Conservation (phyloP, 2,113 vertebrate genomes). For the Ammodramus savannarum region DNA sequence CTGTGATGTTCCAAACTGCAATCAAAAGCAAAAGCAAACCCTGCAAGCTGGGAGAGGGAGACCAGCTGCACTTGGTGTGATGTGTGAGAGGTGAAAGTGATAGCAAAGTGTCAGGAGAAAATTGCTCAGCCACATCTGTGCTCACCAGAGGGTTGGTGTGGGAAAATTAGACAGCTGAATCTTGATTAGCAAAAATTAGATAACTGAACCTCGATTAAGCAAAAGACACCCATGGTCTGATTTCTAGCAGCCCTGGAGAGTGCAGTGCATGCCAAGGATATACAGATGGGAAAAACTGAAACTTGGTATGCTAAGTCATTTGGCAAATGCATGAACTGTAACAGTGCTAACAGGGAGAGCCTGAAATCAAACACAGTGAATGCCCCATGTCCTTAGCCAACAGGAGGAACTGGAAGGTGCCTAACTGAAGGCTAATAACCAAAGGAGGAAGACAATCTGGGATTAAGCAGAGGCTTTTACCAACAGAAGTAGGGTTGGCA, state of each 20-base stretch:
- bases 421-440: background rate
- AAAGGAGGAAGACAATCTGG: background rate
- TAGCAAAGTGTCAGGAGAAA: background rate
- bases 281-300: background rate
- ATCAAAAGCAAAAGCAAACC: background rate
- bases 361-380: accelerated
- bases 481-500: background rate
- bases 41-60: background rate
- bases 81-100: background rate
- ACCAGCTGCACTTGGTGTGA: background rate
- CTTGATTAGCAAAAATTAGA: background rate
- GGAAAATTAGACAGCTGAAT: background rate
- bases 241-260: background rate
- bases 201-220: background rate
- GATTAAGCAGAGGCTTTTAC: background rate
- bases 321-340: background rate
- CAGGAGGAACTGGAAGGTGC: accelerated
- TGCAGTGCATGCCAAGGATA: background rate
- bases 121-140: background rate
- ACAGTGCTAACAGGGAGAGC: background rate
- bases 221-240: background rate
- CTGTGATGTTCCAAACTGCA: accelerated
- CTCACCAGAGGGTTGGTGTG: accelerated
- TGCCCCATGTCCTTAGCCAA: background rate
- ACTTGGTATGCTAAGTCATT: background rate